Evolutionary conservation across 2,797 vertebrate species (phyloP).

Genomic region (Mus caroli): DNA sequence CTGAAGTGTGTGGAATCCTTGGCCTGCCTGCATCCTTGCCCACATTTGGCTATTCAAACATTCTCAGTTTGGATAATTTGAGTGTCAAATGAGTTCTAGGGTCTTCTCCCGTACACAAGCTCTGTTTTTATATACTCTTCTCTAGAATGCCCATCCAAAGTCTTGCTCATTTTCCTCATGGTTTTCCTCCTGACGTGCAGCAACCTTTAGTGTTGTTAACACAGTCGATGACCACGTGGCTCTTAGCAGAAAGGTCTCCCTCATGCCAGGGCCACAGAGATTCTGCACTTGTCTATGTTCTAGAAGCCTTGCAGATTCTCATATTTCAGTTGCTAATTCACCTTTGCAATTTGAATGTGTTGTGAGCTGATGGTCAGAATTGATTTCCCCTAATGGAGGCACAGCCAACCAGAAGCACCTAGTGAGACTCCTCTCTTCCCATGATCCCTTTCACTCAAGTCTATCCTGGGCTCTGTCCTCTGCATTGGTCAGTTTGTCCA

Average conservation of each 20-base stretch:
- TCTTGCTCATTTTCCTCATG: not conserved
- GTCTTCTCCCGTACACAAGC: not conserved
- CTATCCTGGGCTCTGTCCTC: not conserved
- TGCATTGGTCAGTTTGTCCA: not conserved
- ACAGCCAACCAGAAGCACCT: not conserved
- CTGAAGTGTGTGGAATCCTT: not conserved
- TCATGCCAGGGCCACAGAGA: not conserved
- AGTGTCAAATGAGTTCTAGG: not conserved
- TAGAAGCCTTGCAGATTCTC: not conserved
- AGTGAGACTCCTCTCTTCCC: not conserved
- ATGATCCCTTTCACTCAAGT: not conserved
- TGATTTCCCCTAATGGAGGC: not conserved
- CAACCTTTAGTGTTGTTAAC: not conserved
- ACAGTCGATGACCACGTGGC: not conserved
- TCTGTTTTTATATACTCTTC: not conserved
- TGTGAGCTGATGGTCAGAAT: not conserved
- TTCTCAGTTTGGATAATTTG: not conserved
- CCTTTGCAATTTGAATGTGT: not conserved
- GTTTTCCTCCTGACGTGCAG: not conserved
- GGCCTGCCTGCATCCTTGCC: not conserved
- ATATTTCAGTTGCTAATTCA: not conserved
- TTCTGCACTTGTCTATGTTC: not conserved
- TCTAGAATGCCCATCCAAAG: not conserved
- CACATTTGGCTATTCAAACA: not conserved
- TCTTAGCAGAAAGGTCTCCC: conserved; percentile 3